Conservation (phyloP, 2,113 vertebrate species). For the Craseonycteris thonglongyai region DNA sequence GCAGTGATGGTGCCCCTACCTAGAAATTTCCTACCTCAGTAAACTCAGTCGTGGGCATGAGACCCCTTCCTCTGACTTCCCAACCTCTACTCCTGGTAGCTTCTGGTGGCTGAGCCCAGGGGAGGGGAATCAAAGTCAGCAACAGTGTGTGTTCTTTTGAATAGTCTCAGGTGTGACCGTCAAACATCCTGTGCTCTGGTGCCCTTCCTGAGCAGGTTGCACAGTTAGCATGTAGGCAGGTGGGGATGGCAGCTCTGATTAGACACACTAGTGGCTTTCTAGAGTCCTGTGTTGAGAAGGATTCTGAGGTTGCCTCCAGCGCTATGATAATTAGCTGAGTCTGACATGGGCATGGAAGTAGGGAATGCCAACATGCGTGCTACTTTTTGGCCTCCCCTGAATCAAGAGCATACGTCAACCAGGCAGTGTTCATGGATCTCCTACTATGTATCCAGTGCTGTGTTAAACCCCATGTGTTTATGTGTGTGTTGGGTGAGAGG, state of each 20-base stretch:
- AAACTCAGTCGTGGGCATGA: not conserved
- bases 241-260: not conserved
- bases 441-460: not conserved
- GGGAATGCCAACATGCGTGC: not conserved
- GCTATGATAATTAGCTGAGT: not conserved
- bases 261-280: not conserved
- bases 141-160: not conserved
- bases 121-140: constrained; percentile 1
- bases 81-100: constrained; percentile 58
- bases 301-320: not conserved
- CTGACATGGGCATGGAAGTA: not conserved
- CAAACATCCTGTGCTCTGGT: too few species aligned
- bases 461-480: not conserved
- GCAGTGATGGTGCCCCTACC: not conserved
- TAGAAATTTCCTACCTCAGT: not conserved
- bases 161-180: not conserved
- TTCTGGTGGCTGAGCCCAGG: constrained; percentile 67
- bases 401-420: not conserved
- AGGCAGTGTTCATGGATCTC: not conserved
- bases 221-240: not conserved
- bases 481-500: not conserved
- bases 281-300: not conserved
- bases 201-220: not conserved
- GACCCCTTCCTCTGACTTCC: not conserved
- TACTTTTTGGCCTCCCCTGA: not conserved